Evolutionary conservation across 2,113 vertebrate species (phyloP), one percentile per base, ranked within the genome.

Genomic region (Actenoides lindsayi): DNA sequence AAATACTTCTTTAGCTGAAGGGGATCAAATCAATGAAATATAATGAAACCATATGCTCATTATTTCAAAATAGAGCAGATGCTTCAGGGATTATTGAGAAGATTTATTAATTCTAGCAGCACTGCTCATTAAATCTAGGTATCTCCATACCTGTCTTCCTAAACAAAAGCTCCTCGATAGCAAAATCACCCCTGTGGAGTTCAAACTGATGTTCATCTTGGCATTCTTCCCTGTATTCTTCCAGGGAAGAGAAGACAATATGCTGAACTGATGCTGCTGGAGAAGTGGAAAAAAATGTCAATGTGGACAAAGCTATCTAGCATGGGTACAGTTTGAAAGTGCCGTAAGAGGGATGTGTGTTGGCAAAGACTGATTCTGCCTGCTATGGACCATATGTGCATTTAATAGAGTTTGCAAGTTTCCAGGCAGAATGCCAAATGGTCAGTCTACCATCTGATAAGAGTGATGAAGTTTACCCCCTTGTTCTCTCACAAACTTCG

Each of bases 41-140:
- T 97, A 97, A 98, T 98, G 97, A 98, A 98, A 98, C 97, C 98
- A 97, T 98, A 98, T 98, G 98, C 92, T 98, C 97, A 97, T 98
- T 98, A 98, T 97, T 98, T 98, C 96, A 98, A 97, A 97, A 96
- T 91, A 96, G 86, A 98, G 79, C 97, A 98, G 97, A 96, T 97
- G 98, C 97, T 98, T 97, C 94, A 84, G 98, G 97, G 97, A 97
- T 87, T 96, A 97, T 97, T 96, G 95, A 91, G 90, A 91, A 97
- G 95, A 98, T 97, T 98, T 98, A 98, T 98, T 98, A 98, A 98
- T 98, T 98, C 95, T 89, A 97, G 97, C 64, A 93, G 81, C 93
- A 94, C 46, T 83, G 86, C 97, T 98, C 97, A 97, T 98, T 98
- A 97, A 98, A 94, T 87, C 44, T 94, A 93, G 95, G 89, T 98